These are phyloP conservation scores for Bubo bubo DNA, from an alignment of 2,113 vertebrate genomes.

Conservation along the genomic window DNA sequence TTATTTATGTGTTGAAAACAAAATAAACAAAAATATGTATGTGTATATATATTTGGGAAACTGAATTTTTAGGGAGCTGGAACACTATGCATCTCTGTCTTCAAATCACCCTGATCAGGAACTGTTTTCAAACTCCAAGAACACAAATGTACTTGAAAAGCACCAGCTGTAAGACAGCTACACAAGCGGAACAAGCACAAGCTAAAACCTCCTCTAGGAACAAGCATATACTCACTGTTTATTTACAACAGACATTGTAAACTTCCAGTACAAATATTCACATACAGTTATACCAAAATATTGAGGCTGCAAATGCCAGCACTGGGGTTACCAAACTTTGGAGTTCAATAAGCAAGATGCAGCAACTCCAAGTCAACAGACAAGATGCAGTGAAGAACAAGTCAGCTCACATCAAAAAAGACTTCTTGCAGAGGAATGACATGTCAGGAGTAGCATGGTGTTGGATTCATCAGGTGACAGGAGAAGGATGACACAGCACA, in stretches of 20 bases:
- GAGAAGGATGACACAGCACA: not conserved
- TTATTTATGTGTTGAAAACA: not conserved
- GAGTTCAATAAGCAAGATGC: not conserved
- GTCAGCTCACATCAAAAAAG: not conserved
- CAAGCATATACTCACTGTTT: not conserved
- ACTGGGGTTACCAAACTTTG: not conserved
- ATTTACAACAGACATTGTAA: not conserved
- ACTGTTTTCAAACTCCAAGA: not conserved
- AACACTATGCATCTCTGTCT: rapidly evolving
- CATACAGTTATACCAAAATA: not conserved
- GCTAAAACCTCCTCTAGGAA: not conserved
- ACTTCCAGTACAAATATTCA: not conserved
- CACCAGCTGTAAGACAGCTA: not conserved
- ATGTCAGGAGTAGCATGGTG: rapidly evolving
- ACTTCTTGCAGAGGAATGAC: not conserved
- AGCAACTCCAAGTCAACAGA: not conserved
- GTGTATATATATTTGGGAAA: not conserved
- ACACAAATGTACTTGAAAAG: not conserved
- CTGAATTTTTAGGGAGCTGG: not conserved
- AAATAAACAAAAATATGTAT: not conserved
- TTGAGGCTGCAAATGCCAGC: not conserved
- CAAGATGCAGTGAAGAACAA: not conserved
- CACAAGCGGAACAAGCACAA: not conserved
- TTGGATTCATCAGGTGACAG: not conserved
- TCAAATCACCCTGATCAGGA: not conserved